These are phyloP conservation scores for Brachyptera risi DNA, from an alignment of 2,888 invertebrate genomes.

Conservation along the genomic window DNA sequence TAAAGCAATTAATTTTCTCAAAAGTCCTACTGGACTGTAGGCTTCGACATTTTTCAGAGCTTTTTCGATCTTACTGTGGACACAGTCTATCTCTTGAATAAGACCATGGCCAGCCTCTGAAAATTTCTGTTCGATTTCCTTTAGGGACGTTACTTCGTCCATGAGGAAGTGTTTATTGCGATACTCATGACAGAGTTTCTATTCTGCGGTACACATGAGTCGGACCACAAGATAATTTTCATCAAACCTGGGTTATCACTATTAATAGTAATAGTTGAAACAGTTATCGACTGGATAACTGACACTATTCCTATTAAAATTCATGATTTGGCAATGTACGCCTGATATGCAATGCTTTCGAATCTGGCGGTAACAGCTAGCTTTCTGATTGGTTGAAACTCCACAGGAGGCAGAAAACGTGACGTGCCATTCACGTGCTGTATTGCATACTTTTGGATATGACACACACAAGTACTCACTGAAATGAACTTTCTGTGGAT, in stretches of 20 bases:
- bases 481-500: too few relatives aligned
- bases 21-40: background rate
- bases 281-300: too few relatives aligned
- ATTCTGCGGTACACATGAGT: slow-evolving; percentile 31
- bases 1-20: background rate
- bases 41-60: background rate
- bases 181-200: slow-evolving; percentile 28
- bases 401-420: too few relatives aligned
- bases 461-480: too few relatives aligned
- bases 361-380: too few relatives aligned
- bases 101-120: slow-evolving; percentile 3
- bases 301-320: too few relatives aligned
- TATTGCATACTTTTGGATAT: too few relatives aligned
- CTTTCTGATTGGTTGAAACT: too few relatives aligned
- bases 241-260: slow-evolving; percentile 20
- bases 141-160: background rate
- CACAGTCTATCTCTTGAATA: slow-evolving; percentile 5
- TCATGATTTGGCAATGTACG: too few relatives aligned
- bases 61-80: slow-evolving; percentile 12
- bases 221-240: slow-evolving; percentile 30
- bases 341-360: too few relatives aligned
- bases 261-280: too few relatives aligned
- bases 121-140: slow-evolving; percentile 1
- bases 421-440: too few relatives aligned
- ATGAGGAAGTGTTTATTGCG: slow-evolving; percentile 10